Percentiles rank a stretch among this genome's conserved stretches.
Conservation (phyloP, 2,797 vertebrate species). For the Pseudochaenichthys georgianus region DNA sequence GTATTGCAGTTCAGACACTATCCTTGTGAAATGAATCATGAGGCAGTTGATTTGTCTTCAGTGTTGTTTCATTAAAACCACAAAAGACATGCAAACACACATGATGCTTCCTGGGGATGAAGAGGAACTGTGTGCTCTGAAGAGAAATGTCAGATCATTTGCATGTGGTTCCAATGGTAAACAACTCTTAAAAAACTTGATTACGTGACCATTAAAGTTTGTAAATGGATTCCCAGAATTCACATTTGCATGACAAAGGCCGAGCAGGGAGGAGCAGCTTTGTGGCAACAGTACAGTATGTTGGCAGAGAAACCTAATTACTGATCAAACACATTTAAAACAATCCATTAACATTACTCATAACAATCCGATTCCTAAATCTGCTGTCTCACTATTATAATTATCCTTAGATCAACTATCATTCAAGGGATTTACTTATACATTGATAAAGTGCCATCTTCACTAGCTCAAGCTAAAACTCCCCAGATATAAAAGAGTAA, state of each 20-base stretch:
- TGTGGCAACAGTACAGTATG: not conserved
- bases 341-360: constrained; percentile 1
- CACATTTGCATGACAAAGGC: constrained; percentile 26
- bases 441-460: not conserved
- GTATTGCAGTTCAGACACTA: no score
- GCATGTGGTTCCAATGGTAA: not conserved
- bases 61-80: not conserved
- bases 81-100: constrained; percentile 19
- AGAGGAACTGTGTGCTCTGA: not conserved
- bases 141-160: not conserved
- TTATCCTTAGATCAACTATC: not conserved
- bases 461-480: not conserved
- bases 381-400: not conserved
- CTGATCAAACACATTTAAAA: not conserved
- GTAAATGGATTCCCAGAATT: not conserved
- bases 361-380: not conserved
- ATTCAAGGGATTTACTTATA: no score
- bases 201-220: not conserved
- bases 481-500: no score
- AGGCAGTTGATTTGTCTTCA: not conserved
- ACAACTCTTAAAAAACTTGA: not conserved
- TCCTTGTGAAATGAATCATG: not conserved
- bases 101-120: not conserved
- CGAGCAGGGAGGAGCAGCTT: constrained; percentile 1
- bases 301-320: constrained; percentile 11